Evolutionary conservation across 2,888 invertebrate genomes (phyloP), one percentile per base, ranked within the genome.

Genomic region (Drosophila mulleri): DNA sequence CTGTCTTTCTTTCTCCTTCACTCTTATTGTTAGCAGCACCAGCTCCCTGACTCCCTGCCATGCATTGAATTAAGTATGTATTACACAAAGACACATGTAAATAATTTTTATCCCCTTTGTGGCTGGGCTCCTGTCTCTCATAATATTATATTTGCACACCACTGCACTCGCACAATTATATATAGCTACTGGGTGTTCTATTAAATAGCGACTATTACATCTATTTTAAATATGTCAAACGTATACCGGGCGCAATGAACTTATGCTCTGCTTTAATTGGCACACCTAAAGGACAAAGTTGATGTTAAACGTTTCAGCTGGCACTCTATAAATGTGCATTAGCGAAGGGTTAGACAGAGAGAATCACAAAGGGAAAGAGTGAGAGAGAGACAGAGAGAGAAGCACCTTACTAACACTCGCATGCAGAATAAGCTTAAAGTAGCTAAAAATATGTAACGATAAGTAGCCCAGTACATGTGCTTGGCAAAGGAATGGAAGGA

Each of bases 161-260:
- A 18, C 32, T 35, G 0, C 12, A 16, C 12, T 23, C 20, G 2
- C 2, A 23, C 20, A n/a, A n/a, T 12, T 48, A 62, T 45, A 42
- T 58, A 16, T 41, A 64, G 29, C 32, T 20, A 59, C 3, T 48
- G 26, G 56, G 20, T 50, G 11, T n/a, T 37, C 37, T 72, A 54
- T 56, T 45, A 50, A 68, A 58, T 26, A 23, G 32, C 29, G 37
- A 35, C 32, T 42, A 66, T 66, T 80, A 29, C 54, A 75, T 75
- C 81, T 83, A 88, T 86, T 83, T 70, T 63, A 67, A 81, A 86
- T 64, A 78, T 75, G 67, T 44, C 62, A 59, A 52, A 35, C 54
- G 53, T 37, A 48, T 18, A 72, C 37, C 44, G 58, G 52, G 58
- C 67, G 62, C 72, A 65, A 42, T 69, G 66, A 72, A 65, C 77